A percentile compares a stretch with the other conserved stretches of the same genome.
Conservation (phyloP, 2,888 invertebrate genomes). For the Chymomyza amoena region DNA sequence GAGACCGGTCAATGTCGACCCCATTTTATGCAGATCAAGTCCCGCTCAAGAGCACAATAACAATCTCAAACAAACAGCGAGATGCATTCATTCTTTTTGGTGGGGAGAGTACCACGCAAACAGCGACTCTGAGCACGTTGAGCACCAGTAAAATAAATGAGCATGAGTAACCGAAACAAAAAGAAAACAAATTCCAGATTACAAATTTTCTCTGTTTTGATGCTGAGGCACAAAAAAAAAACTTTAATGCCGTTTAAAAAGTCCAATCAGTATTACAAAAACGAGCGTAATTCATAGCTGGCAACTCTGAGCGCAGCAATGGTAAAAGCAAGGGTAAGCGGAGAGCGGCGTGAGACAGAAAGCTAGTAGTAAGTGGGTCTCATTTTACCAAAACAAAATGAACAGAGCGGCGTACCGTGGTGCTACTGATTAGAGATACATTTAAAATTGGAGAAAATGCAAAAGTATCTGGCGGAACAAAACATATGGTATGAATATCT, state of each 20-base stretch:
- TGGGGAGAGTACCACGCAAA: conserved; percentile 47
- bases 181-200: conserved; percentile 51
- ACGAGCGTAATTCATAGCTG: conserved; percentile 53
- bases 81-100: conserved; percentile 13
- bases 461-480: not conserved
- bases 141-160: conserved; percentile 55
- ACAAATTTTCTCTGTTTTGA: conserved; percentile 68
- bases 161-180: conserved; percentile 45
- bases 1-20: conserved; percentile 53
- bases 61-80: conserved; percentile 12
- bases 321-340: conserved; percentile 9
- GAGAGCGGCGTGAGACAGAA: conserved; percentile 8
- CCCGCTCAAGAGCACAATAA: conserved; percentile 65
- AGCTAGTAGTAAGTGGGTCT: not conserved
- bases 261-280: conserved; percentile 57
- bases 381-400: not conserved
- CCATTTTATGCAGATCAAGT: conserved; percentile 69
- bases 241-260: conserved; percentile 50
- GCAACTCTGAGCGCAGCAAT: conserved; percentile 40
- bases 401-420: conserved; percentile 35
- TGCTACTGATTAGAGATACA: not conserved
- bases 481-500: too few species aligned
- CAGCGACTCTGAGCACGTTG: conserved; percentile 42
- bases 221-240: conserved; percentile 42
- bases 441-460: not conserved